Percentiles rank a stretch among this genome's conserved stretches.
These are phyloP conservation scores for Donacobius atricapilla DNA, from an alignment of 2,113 vertebrate species.

Conservation along the genomic window DNA sequence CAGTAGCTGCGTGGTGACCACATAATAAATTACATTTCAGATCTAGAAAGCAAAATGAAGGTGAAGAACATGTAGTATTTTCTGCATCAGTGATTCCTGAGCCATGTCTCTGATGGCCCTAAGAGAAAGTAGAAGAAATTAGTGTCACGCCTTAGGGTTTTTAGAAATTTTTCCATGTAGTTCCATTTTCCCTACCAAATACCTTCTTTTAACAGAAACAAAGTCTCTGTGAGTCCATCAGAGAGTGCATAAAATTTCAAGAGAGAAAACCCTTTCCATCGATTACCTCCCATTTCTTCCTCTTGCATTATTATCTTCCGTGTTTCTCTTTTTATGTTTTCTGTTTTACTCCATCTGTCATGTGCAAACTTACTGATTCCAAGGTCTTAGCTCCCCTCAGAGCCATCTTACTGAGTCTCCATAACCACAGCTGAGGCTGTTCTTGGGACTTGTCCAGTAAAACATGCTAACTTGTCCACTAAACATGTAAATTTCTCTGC, in stretches of 20 bases:
- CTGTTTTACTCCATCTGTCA: neutral
- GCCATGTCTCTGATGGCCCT: neutral
- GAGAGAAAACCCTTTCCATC: neutral
- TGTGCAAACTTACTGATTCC: neutral
- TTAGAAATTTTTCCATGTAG: neutral
- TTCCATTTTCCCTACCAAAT: neutral
- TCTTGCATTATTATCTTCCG: neutral
- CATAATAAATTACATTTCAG: neutral
- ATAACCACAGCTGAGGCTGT: neutral
- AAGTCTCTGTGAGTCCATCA: neutral
- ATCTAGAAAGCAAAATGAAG: neutral
- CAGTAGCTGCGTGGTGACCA: neutral
- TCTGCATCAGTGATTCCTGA: neutral
- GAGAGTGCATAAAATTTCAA: neutral
- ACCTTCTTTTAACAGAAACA: neutral
- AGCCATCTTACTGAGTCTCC: neutral
- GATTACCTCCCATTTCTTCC: neutral
- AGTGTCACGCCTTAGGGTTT: neutral
- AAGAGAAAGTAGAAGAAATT: neutral
- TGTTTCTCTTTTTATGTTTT: neutral
- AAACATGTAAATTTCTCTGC: neutral
- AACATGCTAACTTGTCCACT: too few species aligned
- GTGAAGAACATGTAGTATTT: neutral
- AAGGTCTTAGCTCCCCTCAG: neutral
- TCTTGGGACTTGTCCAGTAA: neutral